Conservation (phyloP, 2,797 vertebrate genomes). For the Telmatherina bonti region DNA sequence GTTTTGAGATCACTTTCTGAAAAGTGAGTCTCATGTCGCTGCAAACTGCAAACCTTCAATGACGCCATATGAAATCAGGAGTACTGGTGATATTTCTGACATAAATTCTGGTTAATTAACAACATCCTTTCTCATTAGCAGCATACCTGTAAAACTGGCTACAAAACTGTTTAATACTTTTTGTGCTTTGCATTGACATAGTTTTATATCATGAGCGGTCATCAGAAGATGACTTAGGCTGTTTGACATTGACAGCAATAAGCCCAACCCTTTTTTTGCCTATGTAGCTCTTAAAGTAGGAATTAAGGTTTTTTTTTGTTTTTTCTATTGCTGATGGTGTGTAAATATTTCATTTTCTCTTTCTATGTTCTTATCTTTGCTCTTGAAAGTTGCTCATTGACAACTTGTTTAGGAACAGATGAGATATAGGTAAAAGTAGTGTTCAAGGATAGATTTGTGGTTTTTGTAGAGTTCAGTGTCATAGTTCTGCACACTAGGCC, state of each 20-base stretch:
- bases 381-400: not conserved
- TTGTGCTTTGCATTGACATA: not conserved
- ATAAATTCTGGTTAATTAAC: too few species aligned
- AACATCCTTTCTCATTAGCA: too few species aligned
- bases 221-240: not conserved
- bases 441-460: not conserved
- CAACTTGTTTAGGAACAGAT: not conserved
- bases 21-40: too few species aligned
- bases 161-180: too few species aligned
- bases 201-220: not conserved
- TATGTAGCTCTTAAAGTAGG: too few species aligned
- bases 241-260: not conserved
- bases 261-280: not conserved
- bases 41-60: too few species aligned
- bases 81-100: too few species aligned
- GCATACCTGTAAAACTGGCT: too few species aligned
- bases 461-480: not conserved
- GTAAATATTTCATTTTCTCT: not conserved
- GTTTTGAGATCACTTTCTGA: too few species aligned
- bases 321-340: not conserved
- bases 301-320: not conserved
- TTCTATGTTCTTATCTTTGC: not conserved
- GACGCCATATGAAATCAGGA: too few species aligned
- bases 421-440: not conserved
- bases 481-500: not conserved